Base-by-base conservation (phyloP, 2,797 vertebrate species). In the Sebastes itinus region DNA sequence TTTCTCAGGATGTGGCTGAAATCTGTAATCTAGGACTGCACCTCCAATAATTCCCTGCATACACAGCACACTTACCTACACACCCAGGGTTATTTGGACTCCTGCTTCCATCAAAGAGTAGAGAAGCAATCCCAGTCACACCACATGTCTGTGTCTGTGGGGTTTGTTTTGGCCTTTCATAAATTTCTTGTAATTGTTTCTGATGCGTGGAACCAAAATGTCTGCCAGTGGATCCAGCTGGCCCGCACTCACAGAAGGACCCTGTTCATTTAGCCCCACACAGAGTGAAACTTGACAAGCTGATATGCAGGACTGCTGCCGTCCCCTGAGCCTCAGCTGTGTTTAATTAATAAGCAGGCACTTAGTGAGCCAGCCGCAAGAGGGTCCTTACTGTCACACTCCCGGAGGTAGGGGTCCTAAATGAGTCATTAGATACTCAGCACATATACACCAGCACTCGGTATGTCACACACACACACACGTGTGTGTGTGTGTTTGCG, bases 271-370 rank as follows among this genome's bases (percentile, higher is more conserved):
- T 81, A 74, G 80, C 78, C 75, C 65, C 69, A 75, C 74, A 42
- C 81, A 42, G 75, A 85, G 77, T 83, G 77, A 85, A 86, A 87
- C 67, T 58, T 88, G 88, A 89, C 78, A 86, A 84, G 81, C 80
- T 89, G 81, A 90, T 88, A 77, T 85, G 77, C 81, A 83, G 86
- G 62, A 75, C 86, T 25, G 64, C 72, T 62, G 69, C 74, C 2
- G 23, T 90, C 85, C 89, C 83, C 66, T 35, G 87, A 82, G 84
- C 67, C 72, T 82, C 33, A 42, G 70, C 84, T 83, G 83, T 89
- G 77, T 92, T 91, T 90, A 93, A 93, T 92, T 92, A 92, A 92
- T 93, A 92, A 93, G 88, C 88, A 90, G 82, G 87, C 91, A 92
- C 87, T 92, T 90, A 89, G 84, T 80, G 80, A 88, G 86, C 68